Base-by-base conservation (phyloP, 1,140 invertebrate genomes). In the Drosophila funebris region DNA sequence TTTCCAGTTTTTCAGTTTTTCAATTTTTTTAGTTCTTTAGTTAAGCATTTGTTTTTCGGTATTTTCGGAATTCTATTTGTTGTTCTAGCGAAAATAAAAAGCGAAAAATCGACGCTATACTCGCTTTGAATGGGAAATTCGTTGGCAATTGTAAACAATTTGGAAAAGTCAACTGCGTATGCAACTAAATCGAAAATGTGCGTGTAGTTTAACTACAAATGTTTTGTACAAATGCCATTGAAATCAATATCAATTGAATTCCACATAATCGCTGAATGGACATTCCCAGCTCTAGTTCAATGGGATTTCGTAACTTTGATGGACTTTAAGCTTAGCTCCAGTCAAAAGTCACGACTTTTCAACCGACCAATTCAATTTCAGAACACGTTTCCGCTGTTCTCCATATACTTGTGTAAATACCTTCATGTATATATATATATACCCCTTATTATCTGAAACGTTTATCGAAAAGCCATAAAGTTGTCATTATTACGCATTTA, bases 381-480 rank as follows among this genome's bases (percentile, higher is more conserved):
- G 27, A 36, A 61, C 83, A 85, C 82, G 83, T 78, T 58, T 48
- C 24, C 62, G 16, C 18, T 50, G 14, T 66, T 50, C 53, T 58
- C 33, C 3, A 39, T 60, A 24, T 39, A 16, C 9, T 9, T 24
- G 2, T n/a, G 18, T 50, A 37, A 7, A 50, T 61, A 48, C 3
- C 18, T 46, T 11, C 16, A 22, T 39, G 56, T 70, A 61, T 56
- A 54, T 46, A 5, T 11, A 22, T 39, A 60, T 70, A 61, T 56
- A 54, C 68, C 41, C 5, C 18, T 27, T 50, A 56, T 54, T 69
- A 73, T 73, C 75, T 41, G 52, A 39, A 39, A 64, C 78, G 71
- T 82, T 87, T 88, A 87, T 87, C 82, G 82, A 74, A 88, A 88
- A 78, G 78, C 83, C 75, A 87, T 87, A 87, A 87, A 88, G 74